These are phyloP conservation scores for Anhinga anhinga DNA, from an alignment of 2,113 vertebrate genomes.

Conservation along the genomic window DNA sequence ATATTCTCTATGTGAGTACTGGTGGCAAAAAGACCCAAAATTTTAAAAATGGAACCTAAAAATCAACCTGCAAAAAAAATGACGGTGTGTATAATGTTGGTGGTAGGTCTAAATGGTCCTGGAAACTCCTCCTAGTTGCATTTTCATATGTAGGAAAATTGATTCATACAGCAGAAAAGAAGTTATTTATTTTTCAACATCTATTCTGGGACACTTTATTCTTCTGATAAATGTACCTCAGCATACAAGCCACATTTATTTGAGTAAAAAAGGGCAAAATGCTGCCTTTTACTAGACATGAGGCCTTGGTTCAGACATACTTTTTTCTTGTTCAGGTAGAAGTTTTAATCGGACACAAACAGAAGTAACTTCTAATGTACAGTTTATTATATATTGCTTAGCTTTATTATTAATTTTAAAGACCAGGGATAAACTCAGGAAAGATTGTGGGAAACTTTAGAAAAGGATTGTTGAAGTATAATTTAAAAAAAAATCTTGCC, in stretches of 20 bases:
- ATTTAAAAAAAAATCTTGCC: not conserved
- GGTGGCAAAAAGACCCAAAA: not conserved
- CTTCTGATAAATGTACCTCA: not conserved
- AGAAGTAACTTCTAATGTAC: not conserved
- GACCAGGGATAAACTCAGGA: not conserved
- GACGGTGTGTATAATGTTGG: not conserved
- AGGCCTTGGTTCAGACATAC: not conserved
- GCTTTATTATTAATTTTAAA: not conserved
- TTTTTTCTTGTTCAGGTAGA: not conserved
- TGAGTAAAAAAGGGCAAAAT: not conserved
- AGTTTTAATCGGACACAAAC: not conserved
- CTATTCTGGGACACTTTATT: not conserved
- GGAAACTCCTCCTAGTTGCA: not conserved
- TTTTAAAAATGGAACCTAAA: not conserved
- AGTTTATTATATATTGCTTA: not conserved
- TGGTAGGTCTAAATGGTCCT: not conserved
- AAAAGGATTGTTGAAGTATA: not conserved
- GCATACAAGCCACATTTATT: not conserved
- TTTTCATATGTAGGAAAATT: not conserved
- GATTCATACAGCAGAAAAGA: not conserved
- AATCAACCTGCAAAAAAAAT: not conserved
- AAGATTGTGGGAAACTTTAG: not conserved
- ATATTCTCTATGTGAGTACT: not conserved
- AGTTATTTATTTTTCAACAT: not conserved
- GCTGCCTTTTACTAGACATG: not conserved